Conservation (phyloP, 2,888 invertebrate genomes). For the Atrina japonica region DNA sequence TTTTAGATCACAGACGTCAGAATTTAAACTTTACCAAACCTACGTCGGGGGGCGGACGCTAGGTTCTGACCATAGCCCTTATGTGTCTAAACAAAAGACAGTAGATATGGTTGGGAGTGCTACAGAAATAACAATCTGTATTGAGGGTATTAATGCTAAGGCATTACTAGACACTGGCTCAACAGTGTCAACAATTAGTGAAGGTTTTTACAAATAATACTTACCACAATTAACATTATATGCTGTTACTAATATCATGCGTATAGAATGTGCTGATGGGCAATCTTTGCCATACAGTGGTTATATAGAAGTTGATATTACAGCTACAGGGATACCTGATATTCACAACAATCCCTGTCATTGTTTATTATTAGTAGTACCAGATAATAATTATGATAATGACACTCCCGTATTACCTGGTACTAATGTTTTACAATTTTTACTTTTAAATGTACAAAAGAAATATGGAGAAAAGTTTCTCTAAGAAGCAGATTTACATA, state of each 20-base stretch:
- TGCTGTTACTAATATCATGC: slow-evolving; percentile 14
- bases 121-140: slow-evolving; percentile 13
- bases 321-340: neutral
- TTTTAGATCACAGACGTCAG: neutral
- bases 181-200: slow-evolving; percentile 30
- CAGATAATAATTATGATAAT: slow-evolving; percentile 19
- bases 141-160: slow-evolving; percentile 7
- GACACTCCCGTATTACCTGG: slow-evolving; percentile 31
- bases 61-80: neutral
- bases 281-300: slow-evolving; percentile 32
- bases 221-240: slow-evolving; percentile 19
- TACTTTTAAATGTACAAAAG: slow-evolving; percentile 9
- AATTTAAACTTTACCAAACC: slow-evolving; percentile 1
- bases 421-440: slow-evolving; percentile 18
- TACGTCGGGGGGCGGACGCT: slow-evolving; percentile 1
- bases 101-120: slow-evolving; percentile 17
- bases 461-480: slow-evolving; percentile 25
- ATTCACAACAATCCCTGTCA: neutral
- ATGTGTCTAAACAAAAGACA: neutral
- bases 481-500: slow-evolving; percentile 24
- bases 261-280: slow-evolving; percentile 40
- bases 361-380: slow-evolving; percentile 16
- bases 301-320: slow-evolving; percentile 24
- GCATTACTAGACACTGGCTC: slow-evolving; percentile 38
- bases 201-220: slow-evolving; percentile 32